These are phyloP conservation scores for Coleophora flavipennella DNA, from an alignment of 2,888 invertebrate genomes.

Conservation along the genomic window DNA sequence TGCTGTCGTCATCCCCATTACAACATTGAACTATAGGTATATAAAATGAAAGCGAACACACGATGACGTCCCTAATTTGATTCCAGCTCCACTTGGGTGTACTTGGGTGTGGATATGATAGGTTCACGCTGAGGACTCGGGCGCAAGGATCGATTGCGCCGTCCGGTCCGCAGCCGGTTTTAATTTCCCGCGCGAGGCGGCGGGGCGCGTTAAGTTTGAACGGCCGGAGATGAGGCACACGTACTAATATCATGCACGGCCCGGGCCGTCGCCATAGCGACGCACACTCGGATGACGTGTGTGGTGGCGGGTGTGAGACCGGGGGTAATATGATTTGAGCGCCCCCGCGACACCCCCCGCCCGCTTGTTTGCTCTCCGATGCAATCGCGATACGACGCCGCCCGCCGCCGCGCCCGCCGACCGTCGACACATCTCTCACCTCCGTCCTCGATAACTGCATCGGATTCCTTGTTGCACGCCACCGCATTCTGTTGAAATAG, in stretches of 20 bases:
- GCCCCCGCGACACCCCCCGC: conserved; percentile 60
- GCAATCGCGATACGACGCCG: conserved; percentile 67
- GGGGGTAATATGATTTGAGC: conserved; percentile 73
- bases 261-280: conserved; percentile 79
- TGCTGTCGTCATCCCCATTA: too few relatives aligned
- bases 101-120: conserved; percentile 13
- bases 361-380: conserved; percentile 72
- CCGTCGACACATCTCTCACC: conserved; percentile 63
- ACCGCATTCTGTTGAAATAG: conserved; percentile 67
- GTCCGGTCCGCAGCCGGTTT: conserved; percentile 66
- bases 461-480: conserved; percentile 69
- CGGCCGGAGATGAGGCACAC: conserved; percentile 69
- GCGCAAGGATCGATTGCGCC: conserved; percentile 44
- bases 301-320: conserved; percentile 60
- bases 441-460: conserved; percentile 68
- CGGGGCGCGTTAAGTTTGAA: conserved; percentile 63
- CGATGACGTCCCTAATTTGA: conserved; percentile 5
- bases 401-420: conserved; percentile 27
- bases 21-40: too few relatives aligned
- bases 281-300: conserved; percentile 80
- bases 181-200: conserved; percentile 62
- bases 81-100: conserved; percentile 8
- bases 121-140: conserved; percentile 8
- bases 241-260: conserved; percentile 72
- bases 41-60: too few relatives aligned